Evolutionary conservation across 2,888 invertebrate species (phyloP).

Genomic region (Diplolepis rosae): DNA sequence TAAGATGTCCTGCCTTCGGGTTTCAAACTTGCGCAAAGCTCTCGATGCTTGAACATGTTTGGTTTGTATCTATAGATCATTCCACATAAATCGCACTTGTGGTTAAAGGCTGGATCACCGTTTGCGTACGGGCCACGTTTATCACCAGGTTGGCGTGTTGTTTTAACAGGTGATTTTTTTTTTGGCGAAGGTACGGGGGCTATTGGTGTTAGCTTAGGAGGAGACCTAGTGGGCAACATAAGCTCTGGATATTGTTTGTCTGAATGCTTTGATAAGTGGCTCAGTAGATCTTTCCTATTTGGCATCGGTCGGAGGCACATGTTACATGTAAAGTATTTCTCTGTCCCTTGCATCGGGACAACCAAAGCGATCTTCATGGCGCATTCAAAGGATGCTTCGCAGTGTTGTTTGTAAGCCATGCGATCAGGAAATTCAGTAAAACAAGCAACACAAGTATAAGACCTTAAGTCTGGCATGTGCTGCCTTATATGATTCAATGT

Average conservation of each 20-base stretch:
- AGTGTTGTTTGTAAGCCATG: slow-evolving; percentile 67
- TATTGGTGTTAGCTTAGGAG: slow-evolving; percentile 56
- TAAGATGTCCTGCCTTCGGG: slow-evolving; percentile 61
- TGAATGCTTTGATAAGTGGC: slow-evolving; percentile 64
- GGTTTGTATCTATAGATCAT: slow-evolving; percentile 70
- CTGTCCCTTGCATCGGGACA: slow-evolving; percentile 64
- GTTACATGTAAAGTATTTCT: slow-evolving; percentile 71
- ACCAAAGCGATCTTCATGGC: slow-evolving; percentile 76
- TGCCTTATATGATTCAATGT: slow-evolving; percentile 69
- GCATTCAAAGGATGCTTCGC: slow-evolving; percentile 74
- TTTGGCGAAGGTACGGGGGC: slow-evolving; percentile 17
- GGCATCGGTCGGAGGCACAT: slow-evolving; percentile 67
- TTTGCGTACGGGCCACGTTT: slow-evolving; percentile 62
- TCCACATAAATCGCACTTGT: slow-evolving; percentile 66
- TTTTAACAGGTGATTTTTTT: too few relatives aligned
- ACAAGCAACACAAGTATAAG: slow-evolving; percentile 70
- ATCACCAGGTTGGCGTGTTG: background rate
- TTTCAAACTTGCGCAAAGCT: slow-evolving; percentile 58
- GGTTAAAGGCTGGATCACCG: slow-evolving; percentile 68
- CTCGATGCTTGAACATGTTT: slow-evolving; percentile 65
- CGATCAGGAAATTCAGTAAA: slow-evolving; percentile 68
- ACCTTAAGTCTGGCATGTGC: slow-evolving; percentile 68
- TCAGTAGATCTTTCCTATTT: slow-evolving; percentile 64
- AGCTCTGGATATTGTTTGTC: slow-evolving; percentile 62
- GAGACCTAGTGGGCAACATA: slow-evolving; percentile 48